Evolutionary conservation across 2,888 invertebrate species (phyloP).

Genomic region (Apotomis turbidana): DNA sequence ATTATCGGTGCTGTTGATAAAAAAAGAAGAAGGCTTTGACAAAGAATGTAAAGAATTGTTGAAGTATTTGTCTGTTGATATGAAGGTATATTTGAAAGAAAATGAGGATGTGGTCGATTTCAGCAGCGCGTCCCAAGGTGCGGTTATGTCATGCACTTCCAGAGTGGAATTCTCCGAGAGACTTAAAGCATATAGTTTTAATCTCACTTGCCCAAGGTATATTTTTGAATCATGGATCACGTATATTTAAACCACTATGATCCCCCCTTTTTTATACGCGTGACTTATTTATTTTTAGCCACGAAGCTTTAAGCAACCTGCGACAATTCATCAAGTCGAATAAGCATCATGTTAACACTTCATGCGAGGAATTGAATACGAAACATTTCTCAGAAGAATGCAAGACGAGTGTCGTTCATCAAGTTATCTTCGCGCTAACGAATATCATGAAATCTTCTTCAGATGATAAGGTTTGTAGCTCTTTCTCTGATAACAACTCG

Average conservation of each 20-base stretch:
- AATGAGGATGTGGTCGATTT: constrained; percentile 74
- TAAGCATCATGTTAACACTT: constrained; percentile 76
- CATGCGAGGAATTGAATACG: constrained; percentile 81
- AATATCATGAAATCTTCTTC: constrained; percentile 78
- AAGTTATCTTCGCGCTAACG: constrained; percentile 84
- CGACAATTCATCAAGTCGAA: constrained; percentile 78
- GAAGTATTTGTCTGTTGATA: constrained; percentile 80
- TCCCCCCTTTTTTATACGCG: not conserved
- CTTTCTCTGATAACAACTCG: not conserved
- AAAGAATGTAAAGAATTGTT: constrained; percentile 71
- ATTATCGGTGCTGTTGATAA: constrained; percentile 80
- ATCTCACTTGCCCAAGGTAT: constrained; percentile 68
- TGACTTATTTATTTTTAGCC: constrained; percentile 56
- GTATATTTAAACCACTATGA: too few relatives aligned
- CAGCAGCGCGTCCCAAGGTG: constrained; percentile 53
- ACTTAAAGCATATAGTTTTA: constrained; percentile 59
- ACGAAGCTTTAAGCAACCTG: constrained; percentile 82
- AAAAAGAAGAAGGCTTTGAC: constrained; percentile 61
- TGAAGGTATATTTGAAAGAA: constrained; percentile 70
- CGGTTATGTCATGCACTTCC: constrained; percentile 49
- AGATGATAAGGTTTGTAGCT: constrained; percentile 69
- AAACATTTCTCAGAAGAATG: constrained; percentile 88
- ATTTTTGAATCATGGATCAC: not conserved
- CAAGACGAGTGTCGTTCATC: constrained; percentile 85
- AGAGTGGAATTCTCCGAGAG: constrained; percentile 58